Conservation (phyloP, 2,888 invertebrate genomes). For the Tachina lurida region DNA sequence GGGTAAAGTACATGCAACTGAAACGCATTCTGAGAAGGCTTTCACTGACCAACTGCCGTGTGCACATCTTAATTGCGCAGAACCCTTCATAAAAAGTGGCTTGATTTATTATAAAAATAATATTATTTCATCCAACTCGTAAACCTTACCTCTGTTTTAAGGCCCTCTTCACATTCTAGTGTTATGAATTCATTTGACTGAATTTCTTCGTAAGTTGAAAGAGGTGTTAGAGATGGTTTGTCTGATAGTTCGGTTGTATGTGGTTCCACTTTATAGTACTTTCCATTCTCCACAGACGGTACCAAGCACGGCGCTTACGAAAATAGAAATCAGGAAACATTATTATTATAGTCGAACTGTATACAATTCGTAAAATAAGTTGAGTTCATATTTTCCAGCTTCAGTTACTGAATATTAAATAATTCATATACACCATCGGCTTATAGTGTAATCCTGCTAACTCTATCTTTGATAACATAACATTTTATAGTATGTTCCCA, state of each 20-base stretch:
- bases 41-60: conserved; percentile 92
- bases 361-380: background rate
- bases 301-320: conserved; percentile 87
- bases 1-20: conserved; percentile 83
- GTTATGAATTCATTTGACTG: conserved; percentile 89
- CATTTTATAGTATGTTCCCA: no score
- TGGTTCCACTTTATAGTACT: conserved; percentile 84
- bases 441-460: no score
- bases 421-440: no score
- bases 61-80: conserved; percentile 89
- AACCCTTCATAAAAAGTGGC: conserved; percentile 84
- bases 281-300: conserved; percentile 87
- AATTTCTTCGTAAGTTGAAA: conserved; percentile 83
- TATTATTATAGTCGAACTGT: background rate
- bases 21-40: conserved; percentile 89
- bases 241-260: conserved; percentile 79
- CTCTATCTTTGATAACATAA: no score
- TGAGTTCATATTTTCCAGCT: no score
- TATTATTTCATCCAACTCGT: background rate
- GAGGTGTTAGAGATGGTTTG: conserved; percentile 78
- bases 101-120: background rate
- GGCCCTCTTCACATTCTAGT: conserved; percentile 90
- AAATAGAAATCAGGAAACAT: background rate
- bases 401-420: no score
- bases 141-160: conserved; percentile 78